These are phyloP conservation scores for Barnardius zonarius DNA, from an alignment of 2,113 vertebrate species.

Conservation along the genomic window DNA sequence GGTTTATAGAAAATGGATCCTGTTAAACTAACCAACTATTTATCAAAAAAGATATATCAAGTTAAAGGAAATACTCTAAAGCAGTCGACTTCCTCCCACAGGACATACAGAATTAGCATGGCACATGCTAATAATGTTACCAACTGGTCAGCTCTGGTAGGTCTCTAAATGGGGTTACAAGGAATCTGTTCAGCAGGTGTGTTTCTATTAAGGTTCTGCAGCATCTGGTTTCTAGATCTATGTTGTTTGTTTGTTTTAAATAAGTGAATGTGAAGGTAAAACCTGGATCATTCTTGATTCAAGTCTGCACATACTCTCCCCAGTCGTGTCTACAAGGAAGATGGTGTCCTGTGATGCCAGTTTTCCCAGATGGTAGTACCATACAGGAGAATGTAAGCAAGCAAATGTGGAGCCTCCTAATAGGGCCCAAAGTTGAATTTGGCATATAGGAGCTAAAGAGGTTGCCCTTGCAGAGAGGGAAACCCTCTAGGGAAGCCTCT, in stretches of 20 bases:
- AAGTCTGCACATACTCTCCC: not conserved
- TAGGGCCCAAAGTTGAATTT: not conserved
- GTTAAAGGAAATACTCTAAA: conserved; percentile 1
- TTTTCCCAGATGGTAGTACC: not conserved
- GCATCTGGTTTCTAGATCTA: not conserved
- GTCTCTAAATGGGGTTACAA: not conserved
- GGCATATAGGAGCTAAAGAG: not conserved
- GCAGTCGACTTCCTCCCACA: not conserved
- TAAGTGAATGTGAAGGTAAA: not conserved
- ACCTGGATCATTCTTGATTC: not conserved
- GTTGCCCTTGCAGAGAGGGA: not conserved
- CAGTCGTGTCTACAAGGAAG: not conserved
- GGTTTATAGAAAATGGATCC: conserved; percentile 1
- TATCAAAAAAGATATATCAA: not conserved
- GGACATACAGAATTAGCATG: not conserved
- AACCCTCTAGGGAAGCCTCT: not conserved
- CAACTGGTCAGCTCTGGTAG: not conserved
- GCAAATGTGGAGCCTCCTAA: not conserved
- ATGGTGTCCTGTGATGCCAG: not conserved
- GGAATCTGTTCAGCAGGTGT: not conserved
- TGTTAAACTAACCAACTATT: not conserved
- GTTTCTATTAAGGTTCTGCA: not conserved
- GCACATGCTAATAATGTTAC: not conserved
- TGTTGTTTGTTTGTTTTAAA: not conserved
- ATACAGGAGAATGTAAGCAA: not conserved